These are phyloP conservation scores for Apis cerana DNA, from an alignment of 1,140 invertebrate genomes.

Conservation along the genomic window DNA sequence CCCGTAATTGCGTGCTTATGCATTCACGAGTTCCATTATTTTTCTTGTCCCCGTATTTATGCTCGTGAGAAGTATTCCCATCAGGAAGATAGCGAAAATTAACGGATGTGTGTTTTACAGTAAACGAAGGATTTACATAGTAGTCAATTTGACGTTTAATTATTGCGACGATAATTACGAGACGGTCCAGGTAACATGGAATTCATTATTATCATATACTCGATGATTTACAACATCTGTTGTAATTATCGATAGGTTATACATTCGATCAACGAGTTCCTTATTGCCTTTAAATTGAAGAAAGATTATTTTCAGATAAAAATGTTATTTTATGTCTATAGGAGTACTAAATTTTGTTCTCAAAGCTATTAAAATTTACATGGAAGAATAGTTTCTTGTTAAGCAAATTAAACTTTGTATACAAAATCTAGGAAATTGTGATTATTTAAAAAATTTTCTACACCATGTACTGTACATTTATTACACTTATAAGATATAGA, in stretches of 20 bases:
- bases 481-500: neutral
- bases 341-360: neutral
- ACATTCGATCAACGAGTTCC: neutral
- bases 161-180: constrained; percentile 27
- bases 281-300: neutral
- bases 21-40: neutral
- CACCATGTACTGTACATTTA: neutral
- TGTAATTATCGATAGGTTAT: neutral
- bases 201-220: constrained; percentile 12
- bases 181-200: neutral
- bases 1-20: constrained; percentile 19
- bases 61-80: neutral
- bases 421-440: neutral
- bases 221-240: neutral
- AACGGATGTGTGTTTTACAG: constrained; percentile 33
- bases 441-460: neutral
- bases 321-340: neutral
- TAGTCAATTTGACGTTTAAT: constrained; percentile 42
- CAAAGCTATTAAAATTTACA: neutral
- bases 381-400: neutral
- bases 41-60: constrained; percentile 16
- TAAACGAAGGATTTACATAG: constrained; percentile 23
- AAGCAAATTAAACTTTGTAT: neutral
- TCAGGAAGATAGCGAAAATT: constrained; percentile 3
- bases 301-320: neutral